Evolutionary conservation across 2,797 vertebrate genomes (phyloP), one percentile per base, ranked within the genome.

Genomic region (Cetoscarus ocellatus): DNA sequence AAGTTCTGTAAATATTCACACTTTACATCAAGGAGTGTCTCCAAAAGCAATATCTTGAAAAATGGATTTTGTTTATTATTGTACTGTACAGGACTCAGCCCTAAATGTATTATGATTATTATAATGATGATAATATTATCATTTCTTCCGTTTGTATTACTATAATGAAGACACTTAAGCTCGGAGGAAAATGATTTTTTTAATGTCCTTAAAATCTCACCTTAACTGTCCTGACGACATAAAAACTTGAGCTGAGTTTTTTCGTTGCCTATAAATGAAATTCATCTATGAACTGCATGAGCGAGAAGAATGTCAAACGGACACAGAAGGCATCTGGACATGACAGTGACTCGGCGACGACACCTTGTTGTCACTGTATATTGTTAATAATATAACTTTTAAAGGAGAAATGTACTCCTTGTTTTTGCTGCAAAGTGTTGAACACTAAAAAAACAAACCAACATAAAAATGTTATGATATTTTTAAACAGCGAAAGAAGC

Each of bases 361-460:
- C 90, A 88, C 88, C 91, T 87, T 51, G 27, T 82, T 74, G 93
- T 93, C 93, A 87, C 90, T 91, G 91, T 92, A 91, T 91, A 90
- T 93, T 94, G 93, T 94, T 93, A 94, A 93, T 93, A 90, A 93
- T 93, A 94, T 94, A 91, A 92, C 90, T 94, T 93, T 80, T 91
- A 81, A 82, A 92, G 92, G 92, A 90, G 90, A 86, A 87, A 80
- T 81, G 67, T 68, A 66, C 93, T 94, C 93, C 93, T 94, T 90
- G 86, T 90, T 92, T 93, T 95, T 95, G 95, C 95, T 95, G 94
- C 95, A 95, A 93, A 95, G 95, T 95, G 95, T 95, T 95, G 95
- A 95, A 95, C 95, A 95, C 94, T 95, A 95, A 95, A 95, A 95
- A 95, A 95, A 93, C 93, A 94, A 95, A 92, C 90, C 93, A 93